Percentiles rank a stretch among this genome's conserved stretches.
Evolutionary conservation across 2,797 vertebrate species (phyloP).

Genomic region (Rachycentron canadum): DNA sequence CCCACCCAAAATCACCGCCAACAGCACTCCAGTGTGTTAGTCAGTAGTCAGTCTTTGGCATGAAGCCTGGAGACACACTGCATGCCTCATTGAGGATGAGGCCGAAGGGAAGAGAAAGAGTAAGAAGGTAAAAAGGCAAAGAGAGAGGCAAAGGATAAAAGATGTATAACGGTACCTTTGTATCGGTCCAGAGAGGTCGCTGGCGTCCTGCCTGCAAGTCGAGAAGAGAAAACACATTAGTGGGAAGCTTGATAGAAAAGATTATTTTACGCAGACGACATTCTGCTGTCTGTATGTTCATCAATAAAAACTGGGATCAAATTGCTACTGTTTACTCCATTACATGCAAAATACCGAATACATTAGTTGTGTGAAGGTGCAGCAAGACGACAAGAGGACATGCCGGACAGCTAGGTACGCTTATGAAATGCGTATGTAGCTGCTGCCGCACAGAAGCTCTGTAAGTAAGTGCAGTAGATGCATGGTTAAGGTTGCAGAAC

Average conservation of each 20-base stretch:
- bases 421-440: too few species aligned
- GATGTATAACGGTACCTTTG: constrained; percentile 81
- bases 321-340: neutral
- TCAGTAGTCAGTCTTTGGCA: constrained; percentile 31
- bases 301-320: too few species aligned
- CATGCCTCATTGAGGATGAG: constrained; percentile 28
- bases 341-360: neutral
- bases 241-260: neutral
- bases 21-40: neutral
- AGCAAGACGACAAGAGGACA: too few species aligned
- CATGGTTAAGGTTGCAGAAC: too few species aligned
- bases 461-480: too few species aligned
- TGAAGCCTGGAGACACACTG: constrained; percentile 33
- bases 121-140: neutral
- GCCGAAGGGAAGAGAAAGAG: neutral
- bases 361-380: too few species aligned
- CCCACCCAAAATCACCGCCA: neutral
- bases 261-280: constrained; percentile 27
- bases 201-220: constrained; percentile 86
- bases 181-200: constrained; percentile 86
- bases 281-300: neutral
- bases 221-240: constrained; percentile 42
- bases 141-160: constrained; percentile 6
- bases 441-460: too few species aligned
- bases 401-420: too few species aligned